Base-by-base conservation (phyloP, 2,113 vertebrate species). In the Rhagologus leucostigma region DNA sequence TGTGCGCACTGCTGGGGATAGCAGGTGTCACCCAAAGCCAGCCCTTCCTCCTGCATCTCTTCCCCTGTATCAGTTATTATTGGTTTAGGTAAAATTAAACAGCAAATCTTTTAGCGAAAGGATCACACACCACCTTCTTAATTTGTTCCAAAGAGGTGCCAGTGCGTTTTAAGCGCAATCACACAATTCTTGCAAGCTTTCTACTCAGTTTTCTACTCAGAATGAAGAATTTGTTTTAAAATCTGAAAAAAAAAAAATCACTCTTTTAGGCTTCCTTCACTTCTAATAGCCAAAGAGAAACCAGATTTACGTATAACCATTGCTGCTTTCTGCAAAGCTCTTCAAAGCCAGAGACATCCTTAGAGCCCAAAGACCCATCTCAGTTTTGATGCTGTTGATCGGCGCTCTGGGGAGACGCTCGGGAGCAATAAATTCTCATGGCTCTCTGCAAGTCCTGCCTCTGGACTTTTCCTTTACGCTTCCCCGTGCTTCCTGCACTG, bases 241-340 rank as follows among this genome's bases (percentile, higher is more conserved):
- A 62, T 11, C 26, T 35, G 26, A 75, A 49, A 35, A 82, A 35
- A 82, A 68, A 50, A 35, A 64, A 52, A 46, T 10, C 15, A 5
- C 10, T 37, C 5, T 62, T 74, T 65, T 11, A 62, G 13, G 29
- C 16, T 65, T 60, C 19, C 33, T 71, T 64, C 18, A 24, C 5
- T 35, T 73, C 42, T 41, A 39, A 15, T 1, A 53, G 22, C 60
- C 35, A 19, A 24, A 59, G 33, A 78, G 33, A 84, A 84, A 42
- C 9, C 10, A 26, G 27, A 32, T 35, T 47, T 7, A 6, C 8
- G 0, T 2, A 2, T 1, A 46, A 46, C 2, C 5, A 1, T 8
- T 20, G 26, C 37, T 79, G 4, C 21, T 30, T 94, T 62, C 46
- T 64, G 30, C 14, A 2, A 27, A 65, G 13, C 29, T 27, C 49